These are phyloP conservation scores for Xerus rutilus DNA, from an alignment of 2,797 vertebrate species.

Conservation along the genomic window DNA sequence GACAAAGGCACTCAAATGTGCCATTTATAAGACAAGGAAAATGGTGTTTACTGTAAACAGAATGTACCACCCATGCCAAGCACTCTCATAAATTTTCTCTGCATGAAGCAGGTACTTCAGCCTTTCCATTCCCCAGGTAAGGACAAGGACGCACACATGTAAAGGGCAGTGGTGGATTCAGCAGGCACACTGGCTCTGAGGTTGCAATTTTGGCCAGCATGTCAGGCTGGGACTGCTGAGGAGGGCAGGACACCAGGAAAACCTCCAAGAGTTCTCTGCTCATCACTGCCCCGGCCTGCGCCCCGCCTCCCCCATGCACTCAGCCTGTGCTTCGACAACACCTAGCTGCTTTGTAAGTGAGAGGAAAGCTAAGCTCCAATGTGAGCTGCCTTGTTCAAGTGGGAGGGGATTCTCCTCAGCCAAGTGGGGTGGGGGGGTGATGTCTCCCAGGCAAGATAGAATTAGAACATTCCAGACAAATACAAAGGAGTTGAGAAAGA, in stretches of 20 bases:
- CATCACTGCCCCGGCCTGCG: too few species aligned
- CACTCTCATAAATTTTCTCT: background rate
- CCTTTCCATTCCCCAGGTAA: background rate
- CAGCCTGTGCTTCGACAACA: background rate
- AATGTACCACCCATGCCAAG: background rate
- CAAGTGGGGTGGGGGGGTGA: background rate
- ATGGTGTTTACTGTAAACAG: background rate
- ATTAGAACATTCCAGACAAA: constrained; percentile 19
- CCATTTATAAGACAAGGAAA: background rate
- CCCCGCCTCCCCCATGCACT: rapidly evolving
- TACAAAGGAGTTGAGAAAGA: background rate
- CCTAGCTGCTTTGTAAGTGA: background rate
- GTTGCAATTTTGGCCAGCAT: background rate
- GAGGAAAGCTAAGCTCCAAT: background rate
- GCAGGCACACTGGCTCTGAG: background rate
- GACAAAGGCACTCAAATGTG: background rate
- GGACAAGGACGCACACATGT: background rate
- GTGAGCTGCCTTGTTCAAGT: background rate
- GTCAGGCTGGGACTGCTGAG: background rate
- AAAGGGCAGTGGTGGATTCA: background rate
- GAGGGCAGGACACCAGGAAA: background rate
- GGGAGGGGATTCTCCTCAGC: background rate
- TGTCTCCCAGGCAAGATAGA: background rate
- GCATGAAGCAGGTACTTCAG: background rate
- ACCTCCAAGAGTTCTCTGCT: background rate